Conservation (phyloP, 2,888 invertebrate genomes). For the Apomyelois bistriatella region DNA sequence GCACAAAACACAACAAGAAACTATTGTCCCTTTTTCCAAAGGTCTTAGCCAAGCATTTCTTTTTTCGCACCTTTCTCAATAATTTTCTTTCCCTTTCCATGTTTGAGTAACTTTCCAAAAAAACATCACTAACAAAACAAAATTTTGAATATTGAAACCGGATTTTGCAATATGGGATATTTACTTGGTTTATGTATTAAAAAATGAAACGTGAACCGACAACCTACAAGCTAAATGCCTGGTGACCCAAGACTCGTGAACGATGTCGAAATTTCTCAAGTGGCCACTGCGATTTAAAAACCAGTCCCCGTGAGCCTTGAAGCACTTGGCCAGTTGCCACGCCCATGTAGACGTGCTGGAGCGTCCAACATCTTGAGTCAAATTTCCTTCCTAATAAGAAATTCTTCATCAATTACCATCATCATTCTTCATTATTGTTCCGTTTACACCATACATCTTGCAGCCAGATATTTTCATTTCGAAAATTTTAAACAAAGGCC, state of each 20-base stretch:
- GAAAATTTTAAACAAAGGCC: slow-evolving; percentile 44
- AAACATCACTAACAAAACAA: no score
- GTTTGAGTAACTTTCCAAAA: no score
- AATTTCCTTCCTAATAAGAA: slow-evolving; percentile 29
- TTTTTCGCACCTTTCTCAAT: no score
- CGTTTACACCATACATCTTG: slow-evolving; percentile 8
- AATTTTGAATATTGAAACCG: no score
- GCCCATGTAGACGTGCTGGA: slow-evolving; percentile 56
- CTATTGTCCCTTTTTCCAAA: no score
- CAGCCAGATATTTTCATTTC: slow-evolving; percentile 20
- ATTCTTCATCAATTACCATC: neutral
- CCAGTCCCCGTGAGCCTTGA: slow-evolving; percentile 62
- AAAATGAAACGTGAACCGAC: neutral
- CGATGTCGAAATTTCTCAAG: slow-evolving; percentile 65
- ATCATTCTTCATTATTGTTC: neutral
- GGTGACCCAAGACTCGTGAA: slow-evolving; percentile 42
- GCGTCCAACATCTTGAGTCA: slow-evolving; percentile 26
- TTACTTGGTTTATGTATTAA: no score
- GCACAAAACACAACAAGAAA: neutral
- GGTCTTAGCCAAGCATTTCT: no score
- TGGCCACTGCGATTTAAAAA: slow-evolving; percentile 61
- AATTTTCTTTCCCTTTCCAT: no score
- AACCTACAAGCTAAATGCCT: slow-evolving; percentile 30
- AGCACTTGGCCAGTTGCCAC: slow-evolving; percentile 68
- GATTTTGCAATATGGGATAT: no score